Base-by-base conservation (phyloP, 37 sponge, comb jelly and placozoan species). In the Dysidea cf. avara region DNA sequence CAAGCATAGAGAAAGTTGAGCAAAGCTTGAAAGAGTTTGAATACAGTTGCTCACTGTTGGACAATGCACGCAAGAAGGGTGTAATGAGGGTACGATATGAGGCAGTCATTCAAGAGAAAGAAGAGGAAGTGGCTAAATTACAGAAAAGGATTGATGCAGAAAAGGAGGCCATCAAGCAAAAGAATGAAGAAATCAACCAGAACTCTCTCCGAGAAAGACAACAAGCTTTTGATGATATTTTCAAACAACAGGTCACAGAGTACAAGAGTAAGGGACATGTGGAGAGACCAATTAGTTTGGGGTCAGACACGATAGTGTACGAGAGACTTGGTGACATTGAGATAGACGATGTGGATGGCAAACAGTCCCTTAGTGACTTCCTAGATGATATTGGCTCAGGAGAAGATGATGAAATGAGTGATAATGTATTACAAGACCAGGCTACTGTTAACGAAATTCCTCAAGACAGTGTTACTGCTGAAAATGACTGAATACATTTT, bases 331-430 rank as follows among this genome's bases (percentile, higher is more conserved):
- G 83, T 34, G 69, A 79, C 0, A 60, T 89, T 9, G 53, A 79
- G 24, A 79, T 89, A 64, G 90, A 83, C 0, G 90, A 89, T 46
- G 49, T 53, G 37, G 90, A 79, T 33, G 84, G 89, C 22, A 54
- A 61, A 6, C 68, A 69, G 31, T 58, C 73, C 14, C 72, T 89
- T 0, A 47, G 75, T n/a, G 80, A 83, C 28, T 89, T 89, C 53
- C 64, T 89, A 14, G 66, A 75, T 63, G 90, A 89, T 69, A 62
- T 82, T 22, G 57, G 31, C 16, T 32, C 17, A 2, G 83, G 55
- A 39, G 59, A 61, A n/a, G n/a, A n/a, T n/a, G n/a, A n/a, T n/a
- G n/a, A n/a, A n/a, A n/a, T n/a, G n/a, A n/a, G n/a, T n/a, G n/a
- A n/a, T n/a, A n/a, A n/a, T 16, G 30, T 53, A 2, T 17, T 17